Base-by-base conservation (phyloP, 2,888 invertebrate species). In the Seladonia tumulorum region DNA sequence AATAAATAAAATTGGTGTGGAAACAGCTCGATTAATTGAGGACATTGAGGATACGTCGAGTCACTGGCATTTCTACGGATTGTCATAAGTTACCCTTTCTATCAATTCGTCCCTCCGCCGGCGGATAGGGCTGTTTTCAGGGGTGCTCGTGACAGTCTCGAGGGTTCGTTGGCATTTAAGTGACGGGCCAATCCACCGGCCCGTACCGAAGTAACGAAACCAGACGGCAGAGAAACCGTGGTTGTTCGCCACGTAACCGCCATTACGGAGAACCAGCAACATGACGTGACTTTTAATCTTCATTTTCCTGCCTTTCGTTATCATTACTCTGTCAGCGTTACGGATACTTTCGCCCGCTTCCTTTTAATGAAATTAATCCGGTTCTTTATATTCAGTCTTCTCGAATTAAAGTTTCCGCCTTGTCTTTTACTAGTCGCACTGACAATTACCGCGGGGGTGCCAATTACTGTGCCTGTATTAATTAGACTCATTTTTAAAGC, bases 121-220 rank as follows among this genome's bases (percentile, higher is more conserved):
- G 29, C n/a, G 79, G 71, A 73, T n/a, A 16, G 66, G 78, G 70
- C 25, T 77, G 82, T 75, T 85, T 83, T 88, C 81, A 76, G 84
- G 75, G 87, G 35, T 78, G 84, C 35, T 79, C 73, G 57, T 75
- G 84, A 70, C 72, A 63, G 85, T 76, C 81, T 63, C 82, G 79
- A 83, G 76, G 83, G 83, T 88, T 83, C 86, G 90, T 89, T 94
- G 93, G 90, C 93, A 94, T 94, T 94, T 94, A 94, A 94, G 93
- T 92, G 92, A 94, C 93, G 92, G 88, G 88, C 85, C 87, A 84
- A 87, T 87, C 85, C 84, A 77, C 89, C 89, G 83, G 85, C 80
- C 89, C 88, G 90, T 83, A 85, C 84, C 82, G 85, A 90, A 86
- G 87, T 87, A 91, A 89, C 92, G 89, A 92, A 92, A 92, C 90